A percentile compares a stretch with the other conserved stretches of the same genome.
Evolutionary conservation across 2,888 invertebrate genomes (phyloP).

Genomic region (Ophioninae sp.): DNA sequence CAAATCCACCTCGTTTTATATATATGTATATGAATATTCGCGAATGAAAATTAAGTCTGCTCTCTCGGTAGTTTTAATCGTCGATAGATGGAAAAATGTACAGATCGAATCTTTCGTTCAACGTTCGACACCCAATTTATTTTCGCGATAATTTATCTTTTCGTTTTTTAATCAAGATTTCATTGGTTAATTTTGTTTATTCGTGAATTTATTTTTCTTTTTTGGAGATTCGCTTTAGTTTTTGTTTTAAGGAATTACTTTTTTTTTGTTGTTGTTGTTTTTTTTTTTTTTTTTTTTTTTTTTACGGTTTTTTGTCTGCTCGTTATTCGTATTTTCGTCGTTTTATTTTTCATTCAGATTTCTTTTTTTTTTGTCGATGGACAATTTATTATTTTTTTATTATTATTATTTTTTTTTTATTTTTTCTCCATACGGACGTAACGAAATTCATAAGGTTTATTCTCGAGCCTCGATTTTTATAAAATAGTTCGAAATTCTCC

Average conservation of each 20-base stretch:
- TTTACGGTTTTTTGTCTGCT: not conserved
- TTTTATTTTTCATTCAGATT: not conserved
- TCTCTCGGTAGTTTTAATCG: conserved; percentile 30
- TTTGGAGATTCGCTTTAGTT: not conserved
- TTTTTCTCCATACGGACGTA: not conserved
- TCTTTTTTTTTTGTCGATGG: not conserved
- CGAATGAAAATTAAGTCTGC: conserved; percentile 26
- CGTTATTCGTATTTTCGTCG: not conserved
- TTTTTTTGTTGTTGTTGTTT: conserved; percentile 4
- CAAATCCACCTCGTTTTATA: conserved; percentile 35
- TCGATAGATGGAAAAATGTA: conserved; percentile 34
- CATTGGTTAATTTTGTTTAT: too few relatives aligned
- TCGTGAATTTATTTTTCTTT: conserved; percentile 1
- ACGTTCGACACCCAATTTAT: conserved; percentile 8
- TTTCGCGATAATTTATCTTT: too few relatives aligned
- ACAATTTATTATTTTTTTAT: not conserved
- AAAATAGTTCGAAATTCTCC: conserved; percentile 19
- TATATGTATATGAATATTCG: conserved; percentile 21
- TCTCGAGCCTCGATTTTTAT: conserved; percentile 4
- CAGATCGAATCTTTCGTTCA: conserved; percentile 29
- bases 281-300: too few relatives aligned
- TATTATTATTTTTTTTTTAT: not conserved
- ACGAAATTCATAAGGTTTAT: conserved; percentile 12
- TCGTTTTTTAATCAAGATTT: too few relatives aligned
- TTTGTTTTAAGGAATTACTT: not conserved